Conservation (phyloP, 1,140 invertebrate genomes). For the Tetranychus cinnabarinus region DNA sequence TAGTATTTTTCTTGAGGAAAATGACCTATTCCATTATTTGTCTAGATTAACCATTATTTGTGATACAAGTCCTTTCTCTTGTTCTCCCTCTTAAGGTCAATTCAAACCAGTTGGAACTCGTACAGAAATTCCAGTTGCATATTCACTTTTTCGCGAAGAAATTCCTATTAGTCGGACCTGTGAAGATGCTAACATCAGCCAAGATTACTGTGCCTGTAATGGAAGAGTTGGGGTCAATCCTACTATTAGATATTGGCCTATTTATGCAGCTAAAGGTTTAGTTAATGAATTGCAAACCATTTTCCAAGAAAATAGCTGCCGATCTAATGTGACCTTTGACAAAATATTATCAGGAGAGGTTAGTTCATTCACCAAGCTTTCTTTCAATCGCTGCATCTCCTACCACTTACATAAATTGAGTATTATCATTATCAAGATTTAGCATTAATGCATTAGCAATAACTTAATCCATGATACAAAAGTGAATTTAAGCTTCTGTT, state of each 20-base stretch:
- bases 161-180: constrained; percentile 4
- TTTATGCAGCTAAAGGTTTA: neutral
- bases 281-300: neutral
- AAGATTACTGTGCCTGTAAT: constrained; percentile 7
- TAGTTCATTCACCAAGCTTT: neutral
- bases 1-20: no score
- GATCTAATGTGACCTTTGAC: neutral
- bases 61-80: no score
- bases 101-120: neutral
- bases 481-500: no score
- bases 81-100: neutral
- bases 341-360: neutral
- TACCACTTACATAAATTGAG: no score
- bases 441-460: no score
- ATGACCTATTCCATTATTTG: no score
- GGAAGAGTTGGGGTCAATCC: neutral
- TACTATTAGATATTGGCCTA: neutral
- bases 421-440: no score
- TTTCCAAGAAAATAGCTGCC: neutral
- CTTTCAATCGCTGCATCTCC: no score
- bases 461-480: no score
- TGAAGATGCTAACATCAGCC: neutral
- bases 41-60: no score
- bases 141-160: constrained; percentile 1
- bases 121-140: neutral